Evolutionary conservation across 2,888 invertebrate genomes (phyloP).

Genomic region (Scaptomyza tumidula): DNA sequence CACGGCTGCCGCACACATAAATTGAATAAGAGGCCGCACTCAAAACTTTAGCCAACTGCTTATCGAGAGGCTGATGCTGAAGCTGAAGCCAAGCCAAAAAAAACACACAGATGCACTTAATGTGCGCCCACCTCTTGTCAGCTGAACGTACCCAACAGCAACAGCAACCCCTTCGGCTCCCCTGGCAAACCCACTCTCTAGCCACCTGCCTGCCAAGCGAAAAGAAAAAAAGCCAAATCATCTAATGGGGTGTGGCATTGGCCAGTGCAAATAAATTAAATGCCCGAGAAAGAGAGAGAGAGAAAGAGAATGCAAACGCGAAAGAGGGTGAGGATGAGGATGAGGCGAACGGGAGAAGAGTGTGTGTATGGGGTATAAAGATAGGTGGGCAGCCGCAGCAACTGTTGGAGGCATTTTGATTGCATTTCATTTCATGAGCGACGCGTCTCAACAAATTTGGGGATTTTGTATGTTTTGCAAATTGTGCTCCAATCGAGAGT

Average conservation of each 20-base stretch:
- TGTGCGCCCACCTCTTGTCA: slow-evolving; percentile 47
- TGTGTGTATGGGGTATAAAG: neutral
- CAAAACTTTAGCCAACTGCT: slow-evolving; percentile 48
- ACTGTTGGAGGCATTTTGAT: slow-evolving; percentile 65
- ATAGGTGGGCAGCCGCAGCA: slow-evolving; percentile 1
- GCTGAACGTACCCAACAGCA: neutral
- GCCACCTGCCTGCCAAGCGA: slow-evolving; percentile 5
- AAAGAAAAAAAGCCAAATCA: slow-evolving; percentile 13
- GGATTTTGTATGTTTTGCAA: slow-evolving; percentile 74
- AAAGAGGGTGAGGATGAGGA: neutral
- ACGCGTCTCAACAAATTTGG: slow-evolving; percentile 42
- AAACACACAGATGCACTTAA: slow-evolving; percentile 63
- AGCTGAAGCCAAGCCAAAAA: slow-evolving; percentile 22
- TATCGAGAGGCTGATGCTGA: slow-evolving; percentile 41
- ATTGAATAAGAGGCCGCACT: slow-evolving; percentile 69
- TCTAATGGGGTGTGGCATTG: slow-evolving; percentile 76
- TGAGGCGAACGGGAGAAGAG: neutral
- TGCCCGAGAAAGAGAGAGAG: slow-evolving; percentile 60
- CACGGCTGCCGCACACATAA: slow-evolving; percentile 67
- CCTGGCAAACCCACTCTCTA: neutral
- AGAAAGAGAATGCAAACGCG: slow-evolving; percentile 53
- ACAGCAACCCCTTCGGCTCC: neutral
- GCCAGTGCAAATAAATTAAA: slow-evolving; percentile 76
- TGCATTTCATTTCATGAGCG: slow-evolving; percentile 69
- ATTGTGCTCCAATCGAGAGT: slow-evolving; percentile 52